Conservation (phyloP, 2,113 vertebrate genomes). For the Oncorhynchus kisutch region DNA sequence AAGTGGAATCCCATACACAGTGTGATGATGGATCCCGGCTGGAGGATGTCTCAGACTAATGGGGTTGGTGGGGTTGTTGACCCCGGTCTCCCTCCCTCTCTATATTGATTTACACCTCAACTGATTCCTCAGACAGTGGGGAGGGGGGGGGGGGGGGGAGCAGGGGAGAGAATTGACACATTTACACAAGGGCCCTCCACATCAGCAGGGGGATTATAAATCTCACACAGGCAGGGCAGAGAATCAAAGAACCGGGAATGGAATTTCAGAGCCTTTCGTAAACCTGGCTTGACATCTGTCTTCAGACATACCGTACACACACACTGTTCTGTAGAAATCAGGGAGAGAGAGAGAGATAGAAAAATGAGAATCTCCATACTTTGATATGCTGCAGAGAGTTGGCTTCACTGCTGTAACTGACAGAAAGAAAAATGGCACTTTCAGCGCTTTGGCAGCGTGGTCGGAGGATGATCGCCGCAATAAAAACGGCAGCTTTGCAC, state of each 20-base stretch:
- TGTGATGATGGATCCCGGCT: background rate
- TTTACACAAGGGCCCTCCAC: constrained; percentile 13
- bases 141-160: background rate
- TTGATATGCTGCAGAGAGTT: constrained; percentile 24
- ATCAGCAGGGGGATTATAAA: constrained; percentile 24
- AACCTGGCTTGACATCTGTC: constrained; percentile 37
- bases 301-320: constrained; percentile 6
- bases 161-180: constrained; percentile 4
- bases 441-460: constrained; percentile 47
- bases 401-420: constrained; percentile 41
- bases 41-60: background rate
- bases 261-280: constrained; percentile 34
- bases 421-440: background rate
- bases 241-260: constrained; percentile 19
- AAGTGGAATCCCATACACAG: background rate
- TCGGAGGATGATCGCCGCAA: constrained; percentile 33
- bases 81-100: background rate
- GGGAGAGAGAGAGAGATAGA: constrained; percentile 12
- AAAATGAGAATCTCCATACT: constrained; percentile 1
- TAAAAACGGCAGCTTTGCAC: constrained; percentile 48
- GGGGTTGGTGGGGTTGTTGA: background rate
- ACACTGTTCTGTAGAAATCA: background rate
- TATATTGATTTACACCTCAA: constrained; percentile 4
- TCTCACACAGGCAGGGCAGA: constrained; percentile 5
- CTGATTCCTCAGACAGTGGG: background rate